Conservation (phyloP, 1,140 invertebrate species). For the Berghia stephanieae region DNA sequence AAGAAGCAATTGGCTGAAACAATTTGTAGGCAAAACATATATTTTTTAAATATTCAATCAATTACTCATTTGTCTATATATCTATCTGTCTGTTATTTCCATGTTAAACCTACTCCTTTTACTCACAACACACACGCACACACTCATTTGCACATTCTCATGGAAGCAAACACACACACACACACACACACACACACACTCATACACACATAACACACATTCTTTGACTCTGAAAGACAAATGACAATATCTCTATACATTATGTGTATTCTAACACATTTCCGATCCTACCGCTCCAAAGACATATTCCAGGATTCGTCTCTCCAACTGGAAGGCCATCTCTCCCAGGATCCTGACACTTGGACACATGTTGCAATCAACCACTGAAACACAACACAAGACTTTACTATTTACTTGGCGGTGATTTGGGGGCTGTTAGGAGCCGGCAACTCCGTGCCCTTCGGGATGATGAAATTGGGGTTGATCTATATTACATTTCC, state of each 20-base stretch:
- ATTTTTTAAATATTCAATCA: no score
- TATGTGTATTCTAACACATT: background rate
- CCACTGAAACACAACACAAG: no score
- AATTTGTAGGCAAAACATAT: no score
- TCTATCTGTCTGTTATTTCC: no score
- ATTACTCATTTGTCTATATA: no score
- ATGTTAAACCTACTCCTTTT: no score
- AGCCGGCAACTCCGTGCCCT: no score
- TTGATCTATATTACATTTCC: no score
- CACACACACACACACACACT: conserved; percentile 8
- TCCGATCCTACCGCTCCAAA: conserved; percentile 16
- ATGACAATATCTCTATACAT: background rate
- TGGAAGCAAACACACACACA: conserved; percentile 12
- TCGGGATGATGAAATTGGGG: no score
- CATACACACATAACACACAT: background rate
- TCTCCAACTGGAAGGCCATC: conserved; percentile 16
- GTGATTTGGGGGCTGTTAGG: no score
- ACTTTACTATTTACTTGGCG: no score
- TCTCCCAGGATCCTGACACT: conserved; percentile 18
- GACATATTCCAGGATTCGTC: conserved; percentile 21
- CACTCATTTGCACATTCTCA: background rate
- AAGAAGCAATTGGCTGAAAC: no score
- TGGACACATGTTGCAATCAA: background rate
- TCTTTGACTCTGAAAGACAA: background rate
- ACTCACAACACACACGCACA: background rate